phyloP scores from a whole-genome alignment of 2,888 invertebrate species.

The Temnothorax ravouxi region DNA sequence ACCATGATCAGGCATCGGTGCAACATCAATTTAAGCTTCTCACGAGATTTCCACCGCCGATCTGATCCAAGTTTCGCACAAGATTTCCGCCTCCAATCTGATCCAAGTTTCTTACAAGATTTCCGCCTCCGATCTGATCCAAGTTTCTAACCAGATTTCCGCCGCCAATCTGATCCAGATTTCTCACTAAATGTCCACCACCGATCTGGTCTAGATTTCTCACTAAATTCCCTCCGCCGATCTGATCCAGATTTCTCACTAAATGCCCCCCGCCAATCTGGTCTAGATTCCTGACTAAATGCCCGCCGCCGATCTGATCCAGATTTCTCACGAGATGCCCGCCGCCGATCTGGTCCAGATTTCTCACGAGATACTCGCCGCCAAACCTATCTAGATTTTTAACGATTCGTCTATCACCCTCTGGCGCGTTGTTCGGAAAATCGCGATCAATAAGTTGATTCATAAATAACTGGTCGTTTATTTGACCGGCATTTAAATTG shows the following conservation, averaged over 20 bases:
- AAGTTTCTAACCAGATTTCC: conserved; percentile 68
- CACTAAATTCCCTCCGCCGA: background rate
- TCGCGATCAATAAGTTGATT: background rate
- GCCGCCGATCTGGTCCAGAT: conserved; percentile 36
- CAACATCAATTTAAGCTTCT: conserved; percentile 14
- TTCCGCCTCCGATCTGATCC: conserved; percentile 53
- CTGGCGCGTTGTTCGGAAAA: background rate
- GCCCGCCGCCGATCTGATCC: background rate
- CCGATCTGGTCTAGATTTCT: conserved; percentile 41
- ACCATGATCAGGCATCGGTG: background rate
- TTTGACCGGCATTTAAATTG: background rate
- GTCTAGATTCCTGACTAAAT: conserved; percentile 43
- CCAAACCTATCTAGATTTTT: conserved; percentile 1
- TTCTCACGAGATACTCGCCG: background rate
- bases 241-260: conserved; percentile 26
- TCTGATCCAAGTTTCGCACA: conserved; percentile 50
- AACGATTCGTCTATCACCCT: background rate
- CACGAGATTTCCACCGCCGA: conserved; percentile 83
- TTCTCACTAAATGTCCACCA: background rate
- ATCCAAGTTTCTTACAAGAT: conserved; percentile 50
- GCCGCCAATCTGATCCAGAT: conserved; percentile 54
- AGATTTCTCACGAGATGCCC: background rate
- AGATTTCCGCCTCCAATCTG: conserved; percentile 68
- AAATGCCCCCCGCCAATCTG: background rate
- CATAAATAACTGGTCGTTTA: background rate